A percentile compares a stretch with the other conserved stretches of the same genome.
Conservation (phyloP, 2,113 vertebrate genomes). For the Castor canadensis region DNA sequence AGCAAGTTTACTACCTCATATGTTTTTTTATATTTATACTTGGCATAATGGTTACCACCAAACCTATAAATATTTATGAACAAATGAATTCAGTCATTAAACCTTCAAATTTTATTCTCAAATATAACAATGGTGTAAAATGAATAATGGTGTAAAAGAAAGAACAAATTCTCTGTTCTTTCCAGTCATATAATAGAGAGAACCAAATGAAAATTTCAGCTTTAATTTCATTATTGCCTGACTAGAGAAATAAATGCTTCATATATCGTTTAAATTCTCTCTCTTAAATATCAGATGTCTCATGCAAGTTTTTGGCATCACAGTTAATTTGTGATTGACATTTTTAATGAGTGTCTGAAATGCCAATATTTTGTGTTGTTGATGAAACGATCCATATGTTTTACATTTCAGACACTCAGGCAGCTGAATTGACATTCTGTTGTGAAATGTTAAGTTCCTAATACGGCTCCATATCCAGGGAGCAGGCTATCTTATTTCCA, state of each 20-base stretch:
- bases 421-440: conserved; percentile 80
- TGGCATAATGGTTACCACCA: background rate
- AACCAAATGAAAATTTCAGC: conserved; percentile 37
- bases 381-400: conserved; percentile 79
- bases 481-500: conserved; percentile 65
- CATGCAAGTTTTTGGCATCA: conserved; percentile 75
- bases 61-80: conserved; percentile 19
- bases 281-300: conserved; percentile 77
- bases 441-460: conserved; percentile 77
- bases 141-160: background rate
- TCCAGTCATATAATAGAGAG: conserved; percentile 26
- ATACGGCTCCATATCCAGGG: conserved; percentile 69
- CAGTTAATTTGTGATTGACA: conserved; percentile 78
- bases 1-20: background rate
- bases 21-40: background rate
- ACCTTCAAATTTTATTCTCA: background rate
- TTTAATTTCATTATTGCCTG: conserved; percentile 34
- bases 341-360: conserved; percentile 78
- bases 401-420: conserved; percentile 74
- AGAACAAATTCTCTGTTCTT: background rate
- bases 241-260: conserved; percentile 49
- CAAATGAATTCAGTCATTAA: background rate
- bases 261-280: conserved; percentile 66
- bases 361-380: conserved; percentile 81
- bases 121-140: background rate